phyloP scores from a whole-genome alignment of 2,888 invertebrate species.

The Rhogogaster chlorosoma region DNA sequence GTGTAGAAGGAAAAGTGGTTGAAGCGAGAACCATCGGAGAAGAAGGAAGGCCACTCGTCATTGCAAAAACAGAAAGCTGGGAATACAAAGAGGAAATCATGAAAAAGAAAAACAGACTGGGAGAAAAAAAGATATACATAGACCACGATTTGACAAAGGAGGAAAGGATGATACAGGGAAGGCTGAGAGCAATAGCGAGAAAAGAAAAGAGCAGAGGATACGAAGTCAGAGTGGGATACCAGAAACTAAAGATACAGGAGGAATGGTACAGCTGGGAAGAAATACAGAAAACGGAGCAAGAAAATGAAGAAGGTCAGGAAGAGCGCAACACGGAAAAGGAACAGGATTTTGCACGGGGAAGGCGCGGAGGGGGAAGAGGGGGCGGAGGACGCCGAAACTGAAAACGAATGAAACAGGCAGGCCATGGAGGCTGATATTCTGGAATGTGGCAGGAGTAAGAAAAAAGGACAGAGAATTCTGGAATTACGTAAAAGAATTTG shows the following conservation, averaged over 20 bases:
- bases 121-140: not conserved
- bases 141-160: not conserved
- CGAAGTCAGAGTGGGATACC: not conserved
- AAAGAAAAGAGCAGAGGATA: not conserved
- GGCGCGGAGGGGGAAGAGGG: too few species aligned
- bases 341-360: too few species aligned
- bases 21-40: not conserved
- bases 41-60: not conserved
- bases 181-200: not conserved
- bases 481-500: too few species aligned
- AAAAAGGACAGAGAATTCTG: too few species aligned
- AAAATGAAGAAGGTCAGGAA: not conserved
- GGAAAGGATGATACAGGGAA: not conserved
- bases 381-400: too few species aligned
- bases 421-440: too few species aligned
- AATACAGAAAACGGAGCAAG: not conserved
- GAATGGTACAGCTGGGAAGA: not conserved
- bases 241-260: not conserved
- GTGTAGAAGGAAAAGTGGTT: not conserved
- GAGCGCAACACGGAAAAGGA: too few species aligned
- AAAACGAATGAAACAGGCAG: too few species aligned
- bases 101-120: not conserved
- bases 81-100: not conserved
- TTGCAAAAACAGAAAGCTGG: not conserved
- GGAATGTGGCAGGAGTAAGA: too few species aligned